Conservation (phyloP, 2,113 vertebrate genomes). For the Callithrix jacchus region DNA sequence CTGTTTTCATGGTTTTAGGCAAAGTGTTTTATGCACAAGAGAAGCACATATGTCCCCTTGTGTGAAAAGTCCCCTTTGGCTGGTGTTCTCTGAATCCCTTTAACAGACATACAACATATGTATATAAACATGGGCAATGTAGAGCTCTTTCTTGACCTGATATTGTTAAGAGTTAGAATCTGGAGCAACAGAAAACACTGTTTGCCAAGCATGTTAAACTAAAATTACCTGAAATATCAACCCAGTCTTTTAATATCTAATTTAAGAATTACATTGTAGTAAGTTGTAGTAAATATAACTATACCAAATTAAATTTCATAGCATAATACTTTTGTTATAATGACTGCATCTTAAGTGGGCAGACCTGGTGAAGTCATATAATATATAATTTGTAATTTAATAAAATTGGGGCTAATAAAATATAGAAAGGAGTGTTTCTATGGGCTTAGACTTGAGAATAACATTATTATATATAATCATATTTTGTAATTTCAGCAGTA, state of each 20-base stretch:
- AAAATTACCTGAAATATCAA: background rate
- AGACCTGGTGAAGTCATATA: background rate
- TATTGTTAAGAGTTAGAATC: constrained; percentile 29
- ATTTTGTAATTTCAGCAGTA: constrained; percentile 36
- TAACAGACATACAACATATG: background rate
- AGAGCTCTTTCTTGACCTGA: constrained; percentile 6
- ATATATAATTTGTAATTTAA: constrained; percentile 44
- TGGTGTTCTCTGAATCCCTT: background rate
- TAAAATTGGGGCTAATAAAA: constrained; percentile 11
- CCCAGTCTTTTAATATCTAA: background rate
- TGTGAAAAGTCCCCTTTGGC: background rate
- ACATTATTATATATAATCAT: constrained; percentile 10
- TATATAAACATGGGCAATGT: background rate
- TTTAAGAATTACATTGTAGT: background rate
- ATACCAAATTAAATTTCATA: constrained; percentile 44
- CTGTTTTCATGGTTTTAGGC: constrained; percentile 3
- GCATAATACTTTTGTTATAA: constrained; percentile 1
- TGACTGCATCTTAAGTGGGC: background rate
- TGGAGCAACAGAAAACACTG: background rate
- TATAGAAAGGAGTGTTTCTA: constrained; percentile 31
- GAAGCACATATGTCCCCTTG: background rate
- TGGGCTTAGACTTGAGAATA: background rate
- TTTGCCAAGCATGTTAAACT: background rate
- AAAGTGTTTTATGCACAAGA: background rate
- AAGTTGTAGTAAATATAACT: background rate